A percentile compares a stretch with the other conserved stretches of the same genome.
Evolutionary conservation across 2,113 vertebrate species (phyloP).

Genomic region (Rana temporaria): DNA sequence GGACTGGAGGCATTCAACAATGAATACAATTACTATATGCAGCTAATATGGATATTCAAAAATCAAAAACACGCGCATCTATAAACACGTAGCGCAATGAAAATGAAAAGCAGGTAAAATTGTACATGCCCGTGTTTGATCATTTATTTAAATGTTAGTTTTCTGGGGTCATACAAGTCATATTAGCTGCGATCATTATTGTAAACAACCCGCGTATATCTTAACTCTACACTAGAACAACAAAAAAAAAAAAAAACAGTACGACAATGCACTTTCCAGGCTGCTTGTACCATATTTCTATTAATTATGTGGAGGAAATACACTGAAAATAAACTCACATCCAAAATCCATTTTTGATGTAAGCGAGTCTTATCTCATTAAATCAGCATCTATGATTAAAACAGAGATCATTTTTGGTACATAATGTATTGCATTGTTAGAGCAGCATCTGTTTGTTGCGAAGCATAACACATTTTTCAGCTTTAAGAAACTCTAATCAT

Average conservation of each 20-base stretch:
- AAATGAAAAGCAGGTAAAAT: constrained; percentile 32
- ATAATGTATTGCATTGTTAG: constrained; percentile 95
- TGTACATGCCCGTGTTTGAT: constrained; percentile 23
- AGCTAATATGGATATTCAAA: neutral
- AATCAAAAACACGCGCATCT: neutral
- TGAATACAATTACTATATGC: neutral
- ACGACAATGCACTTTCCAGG: constrained; percentile 62
- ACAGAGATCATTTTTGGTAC: constrained; percentile 95
- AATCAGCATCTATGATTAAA: constrained; percentile 97
- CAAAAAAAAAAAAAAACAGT: too few relatives aligned
- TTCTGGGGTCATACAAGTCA: constrained; percentile 12
- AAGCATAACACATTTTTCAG: constrained; percentile 95
- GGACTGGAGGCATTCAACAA: too few relatives aligned
- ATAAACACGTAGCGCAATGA: neutral
- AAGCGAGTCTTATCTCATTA: constrained; percentile 94
- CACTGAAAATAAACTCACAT: constrained; percentile 86
- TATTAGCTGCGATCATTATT: constrained; percentile 20
- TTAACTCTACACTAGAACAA: constrained; percentile 61
- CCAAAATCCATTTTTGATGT: constrained; percentile 95
- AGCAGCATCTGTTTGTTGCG: constrained; percentile 97
- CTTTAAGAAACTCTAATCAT: constrained; percentile 91
- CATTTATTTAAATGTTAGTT: constrained; percentile 36
- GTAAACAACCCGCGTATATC: constrained; percentile 53
- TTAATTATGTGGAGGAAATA: constrained; percentile 93
- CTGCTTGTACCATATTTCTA: constrained; percentile 76